Conservation (phyloP, 2,888 invertebrate genomes). For the Eilema griseolum region DNA sequence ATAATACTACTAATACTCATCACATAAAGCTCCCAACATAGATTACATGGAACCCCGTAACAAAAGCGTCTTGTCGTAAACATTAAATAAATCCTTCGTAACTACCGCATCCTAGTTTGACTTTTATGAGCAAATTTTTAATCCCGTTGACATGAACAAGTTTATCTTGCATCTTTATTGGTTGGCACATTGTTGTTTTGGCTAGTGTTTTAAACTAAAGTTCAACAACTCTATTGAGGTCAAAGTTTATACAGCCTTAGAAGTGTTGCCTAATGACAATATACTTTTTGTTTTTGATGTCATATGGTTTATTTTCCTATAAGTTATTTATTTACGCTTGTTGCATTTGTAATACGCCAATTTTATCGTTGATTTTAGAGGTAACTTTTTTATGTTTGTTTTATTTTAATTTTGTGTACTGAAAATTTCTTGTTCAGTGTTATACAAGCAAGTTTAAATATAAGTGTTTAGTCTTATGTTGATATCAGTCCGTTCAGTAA, state of each 20-base stretch:
- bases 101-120: conserved; percentile 43
- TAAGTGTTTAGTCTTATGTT: too few relatives aligned
- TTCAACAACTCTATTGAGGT: background rate
- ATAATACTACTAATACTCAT: conserved; percentile 38
- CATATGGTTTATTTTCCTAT: too few relatives aligned
- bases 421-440: too few relatives aligned
- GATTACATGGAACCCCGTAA: conserved; percentile 48
- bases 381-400: too few relatives aligned
- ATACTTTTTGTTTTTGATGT: background rate
- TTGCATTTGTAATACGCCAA: too few relatives aligned
- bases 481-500: too few relatives aligned
- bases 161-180: conserved; percentile 70
- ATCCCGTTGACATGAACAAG: conserved; percentile 69
- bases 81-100: conserved; percentile 51
- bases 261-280: background rate
- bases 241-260: background rate
- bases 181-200: conserved; percentile 40
- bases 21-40: conserved; percentile 42
- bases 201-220: conserved; percentile 16
- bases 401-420: too few relatives aligned
- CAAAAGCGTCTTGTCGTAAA: conserved; percentile 49
- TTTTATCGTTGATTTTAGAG: too few relatives aligned
- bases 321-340: too few relatives aligned
- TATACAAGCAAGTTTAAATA: too few relatives aligned
- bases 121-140: conserved; percentile 73